These are phyloP conservation scores for Semaprochilodus insignis DNA, from an alignment of 2,797 vertebrate species.

Conservation along the genomic window DNA sequence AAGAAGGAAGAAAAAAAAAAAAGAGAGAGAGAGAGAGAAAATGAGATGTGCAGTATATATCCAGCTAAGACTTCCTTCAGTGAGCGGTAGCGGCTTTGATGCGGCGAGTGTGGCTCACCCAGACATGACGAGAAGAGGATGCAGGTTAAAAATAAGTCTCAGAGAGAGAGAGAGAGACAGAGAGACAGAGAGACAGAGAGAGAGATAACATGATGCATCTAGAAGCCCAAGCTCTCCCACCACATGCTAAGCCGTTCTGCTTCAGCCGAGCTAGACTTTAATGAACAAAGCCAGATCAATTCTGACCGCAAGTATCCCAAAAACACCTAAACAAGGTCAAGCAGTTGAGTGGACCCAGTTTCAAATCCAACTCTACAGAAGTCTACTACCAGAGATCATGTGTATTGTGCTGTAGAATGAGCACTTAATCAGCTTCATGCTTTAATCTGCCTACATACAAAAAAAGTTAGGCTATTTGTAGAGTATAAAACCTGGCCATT, in stretches of 20 bases:
- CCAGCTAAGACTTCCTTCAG: slow-evolving; percentile 25
- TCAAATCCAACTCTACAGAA: too few relatives aligned
- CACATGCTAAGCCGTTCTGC: neutral
- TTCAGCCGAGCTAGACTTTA: slow-evolving; percentile 1
- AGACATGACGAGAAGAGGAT: slow-evolving; percentile 48
- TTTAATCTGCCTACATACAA: neutral
- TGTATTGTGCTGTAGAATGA: neutral
- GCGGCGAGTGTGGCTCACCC: slow-evolving; percentile 44
- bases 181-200: neutral
- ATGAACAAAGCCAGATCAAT: slow-evolving; percentile 36
- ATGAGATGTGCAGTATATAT: slow-evolving; percentile 2
- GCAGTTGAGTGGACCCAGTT: neutral
- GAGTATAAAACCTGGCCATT: neutral
- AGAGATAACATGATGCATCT: slow-evolving; percentile 1
- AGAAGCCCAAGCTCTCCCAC: neutral
- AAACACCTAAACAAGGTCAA: slow-evolving; percentile 13
- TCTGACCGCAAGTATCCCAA: slow-evolving; percentile 11
- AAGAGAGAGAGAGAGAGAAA: neutral
- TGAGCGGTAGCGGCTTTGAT: slow-evolving; percentile 19
- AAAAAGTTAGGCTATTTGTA: neutral
- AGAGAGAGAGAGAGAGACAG: neutral
- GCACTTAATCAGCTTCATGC: neutral
- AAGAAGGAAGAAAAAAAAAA: neutral
- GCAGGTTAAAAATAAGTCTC: slow-evolving; percentile 53
- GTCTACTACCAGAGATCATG: neutral